Conservation (phyloP, 2,888 invertebrate genomes). For the Aphodius granarius region DNA sequence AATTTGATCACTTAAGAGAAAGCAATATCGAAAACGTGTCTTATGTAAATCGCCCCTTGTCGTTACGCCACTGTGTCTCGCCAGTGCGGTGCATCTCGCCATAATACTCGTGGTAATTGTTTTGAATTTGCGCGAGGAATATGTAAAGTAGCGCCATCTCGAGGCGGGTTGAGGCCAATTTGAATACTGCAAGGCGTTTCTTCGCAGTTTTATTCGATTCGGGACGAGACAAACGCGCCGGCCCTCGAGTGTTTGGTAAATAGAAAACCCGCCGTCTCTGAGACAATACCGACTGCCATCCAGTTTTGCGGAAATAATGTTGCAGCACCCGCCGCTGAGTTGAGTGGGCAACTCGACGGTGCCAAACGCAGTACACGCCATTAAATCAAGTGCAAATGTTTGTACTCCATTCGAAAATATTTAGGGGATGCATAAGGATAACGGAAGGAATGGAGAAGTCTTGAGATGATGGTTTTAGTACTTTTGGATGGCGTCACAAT, state of each 20-base stretch:
- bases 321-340: background rate
- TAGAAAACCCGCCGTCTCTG: background rate
- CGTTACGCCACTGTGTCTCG: background rate
- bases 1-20: background rate
- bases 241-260: background rate
- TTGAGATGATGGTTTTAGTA: background rate
- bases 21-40: background rate
- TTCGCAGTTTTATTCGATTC: background rate
- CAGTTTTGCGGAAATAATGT: constrained; percentile 2
- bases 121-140: background rate
- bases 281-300: background rate
- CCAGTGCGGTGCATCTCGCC: background rate
- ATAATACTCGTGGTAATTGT: background rate
- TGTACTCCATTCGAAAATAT: constrained; percentile 1
- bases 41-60: background rate
- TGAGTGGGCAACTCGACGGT: background rate
- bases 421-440: background rate
- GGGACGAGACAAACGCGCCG: background rate
- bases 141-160: background rate
- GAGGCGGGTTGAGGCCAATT: background rate
- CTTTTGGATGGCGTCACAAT: background rate
- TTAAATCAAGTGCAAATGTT: constrained; percentile 12
- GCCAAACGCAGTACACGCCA: constrained; percentile 6
- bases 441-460: background rate
- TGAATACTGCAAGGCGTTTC: background rate